Evolutionary conservation across 2,797 vertebrate species (phyloP).

Genomic region (Rhinatrema bivittatum): DNA sequence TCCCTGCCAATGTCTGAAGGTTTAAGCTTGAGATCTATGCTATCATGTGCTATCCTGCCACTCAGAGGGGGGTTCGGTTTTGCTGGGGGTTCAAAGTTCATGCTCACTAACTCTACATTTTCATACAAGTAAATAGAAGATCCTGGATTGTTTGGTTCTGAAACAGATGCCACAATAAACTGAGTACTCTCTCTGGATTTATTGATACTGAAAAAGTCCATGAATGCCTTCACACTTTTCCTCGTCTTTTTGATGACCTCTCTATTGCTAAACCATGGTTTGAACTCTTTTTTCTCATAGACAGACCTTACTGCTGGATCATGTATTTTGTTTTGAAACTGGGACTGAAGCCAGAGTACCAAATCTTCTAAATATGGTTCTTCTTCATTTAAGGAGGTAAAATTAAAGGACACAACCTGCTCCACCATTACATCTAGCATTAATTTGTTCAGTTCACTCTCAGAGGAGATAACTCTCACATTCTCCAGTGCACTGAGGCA

Average conservation of each 20-base stretch:
- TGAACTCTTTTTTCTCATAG: neutral
- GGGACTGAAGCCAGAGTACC: too few species aligned
- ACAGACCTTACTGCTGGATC: neutral
- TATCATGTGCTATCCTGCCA: constrained; percentile 18
- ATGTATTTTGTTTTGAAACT: neutral
- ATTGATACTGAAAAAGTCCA: constrained; percentile 21
- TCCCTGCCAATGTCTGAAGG: constrained; percentile 22
- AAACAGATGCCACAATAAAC: too few species aligned
- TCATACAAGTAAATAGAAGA: constrained; percentile 27
- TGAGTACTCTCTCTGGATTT: too few species aligned
- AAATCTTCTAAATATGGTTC: too few species aligned
- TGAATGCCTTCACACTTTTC: constrained; percentile 6
- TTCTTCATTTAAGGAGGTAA: too few species aligned
- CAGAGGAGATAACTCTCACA: too few species aligned
- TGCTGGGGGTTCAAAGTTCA: constrained; percentile 21
- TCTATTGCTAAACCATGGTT: constrained; percentile 9
- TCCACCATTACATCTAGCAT: too few species aligned
- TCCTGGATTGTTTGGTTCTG: too few species aligned
- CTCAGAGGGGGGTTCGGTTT: constrained; percentile 20
- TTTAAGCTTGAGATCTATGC: constrained; percentile 19
- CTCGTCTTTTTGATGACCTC: neutral
- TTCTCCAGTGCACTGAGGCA: too few species aligned
- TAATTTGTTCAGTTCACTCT: too few species aligned
- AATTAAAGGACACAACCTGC: too few species aligned
- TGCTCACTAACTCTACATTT: constrained; percentile 2